These are phyloP conservation scores for Caenorhabditis becei DNA, from an alignment of 2,888 invertebrate genomes.

Conservation along the genomic window DNA sequence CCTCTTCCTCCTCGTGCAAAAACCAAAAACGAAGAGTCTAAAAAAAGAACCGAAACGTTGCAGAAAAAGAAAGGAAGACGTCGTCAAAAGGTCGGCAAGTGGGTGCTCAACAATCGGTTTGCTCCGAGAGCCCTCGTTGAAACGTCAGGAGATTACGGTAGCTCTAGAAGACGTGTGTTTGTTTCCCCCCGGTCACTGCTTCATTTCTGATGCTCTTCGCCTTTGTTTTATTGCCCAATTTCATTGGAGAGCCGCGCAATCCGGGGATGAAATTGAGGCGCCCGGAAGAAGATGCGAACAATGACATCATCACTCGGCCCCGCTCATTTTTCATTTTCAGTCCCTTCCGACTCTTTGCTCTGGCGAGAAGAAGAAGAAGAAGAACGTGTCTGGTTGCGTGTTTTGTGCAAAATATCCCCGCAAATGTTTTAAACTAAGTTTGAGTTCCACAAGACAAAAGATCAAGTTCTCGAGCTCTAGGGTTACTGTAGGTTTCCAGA, in stretches of 20 bases:
- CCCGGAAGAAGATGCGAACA: not conserved
- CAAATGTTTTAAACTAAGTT: too few species aligned
- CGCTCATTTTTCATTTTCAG: conserved; percentile 37
- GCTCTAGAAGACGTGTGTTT: conserved; percentile 13
- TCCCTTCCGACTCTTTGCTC: conserved; percentile 4
- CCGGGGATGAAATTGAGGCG: conserved; percentile 4
- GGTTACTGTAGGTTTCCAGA: too few species aligned
- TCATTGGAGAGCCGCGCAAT: conserved; percentile 19
- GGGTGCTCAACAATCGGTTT: conserved; percentile 39
- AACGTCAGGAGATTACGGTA: conserved; percentile 44
- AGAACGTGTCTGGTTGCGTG: not conserved
- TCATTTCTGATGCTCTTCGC: conserved; percentile 23
- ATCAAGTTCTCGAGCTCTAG: too few species aligned
- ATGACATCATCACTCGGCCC: conserved; percentile 41
- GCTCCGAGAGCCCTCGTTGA: conserved; percentile 10
- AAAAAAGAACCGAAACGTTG: conserved; percentile 19
- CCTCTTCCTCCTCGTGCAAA: not conserved
- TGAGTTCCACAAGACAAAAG: too few species aligned
- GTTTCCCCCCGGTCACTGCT: conserved; percentile 17
- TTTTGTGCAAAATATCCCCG: not conserved
- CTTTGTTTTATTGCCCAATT: conserved; percentile 40
- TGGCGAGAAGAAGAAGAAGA: too few species aligned
- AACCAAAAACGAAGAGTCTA: conserved; percentile 13
- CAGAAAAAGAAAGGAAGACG: conserved; percentile 31
- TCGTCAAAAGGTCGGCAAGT: conserved; percentile 34